Evolutionary conservation across 2,888 invertebrate genomes (phyloP), one percentile per base, ranked within the genome.

Genomic region (Drosophila atripex): DNA sequence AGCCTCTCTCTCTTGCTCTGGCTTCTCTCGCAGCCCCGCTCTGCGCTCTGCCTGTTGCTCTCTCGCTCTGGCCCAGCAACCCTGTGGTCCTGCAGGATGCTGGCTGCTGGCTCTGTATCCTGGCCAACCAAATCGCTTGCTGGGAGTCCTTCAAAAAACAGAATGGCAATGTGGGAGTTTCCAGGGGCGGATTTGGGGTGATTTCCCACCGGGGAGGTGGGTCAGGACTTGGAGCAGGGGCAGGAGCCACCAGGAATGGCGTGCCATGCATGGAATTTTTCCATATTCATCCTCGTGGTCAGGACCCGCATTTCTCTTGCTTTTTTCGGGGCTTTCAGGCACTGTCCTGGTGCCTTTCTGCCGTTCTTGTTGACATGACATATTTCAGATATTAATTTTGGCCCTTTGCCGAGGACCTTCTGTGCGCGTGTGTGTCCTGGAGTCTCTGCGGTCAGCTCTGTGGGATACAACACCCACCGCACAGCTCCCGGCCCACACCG

Each of bases 71-170:
- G 38, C 61, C 45, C 35, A 69, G 39, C 86, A 82, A 86, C 80
- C 82, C 85, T 71, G 68, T 45, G 54, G 50, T 18, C 39, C 21
- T 21, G 57, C 54, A 39, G 78, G 78, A 77, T 78, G 84, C 80
- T 82, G 84, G 57, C 25, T 52, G 63, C 41, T 8, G 39, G 14
- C 16, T 2, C 16, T 52, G 71, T 66, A 71, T 71, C 54, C 73
- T 80, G 79, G 80, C 86, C 86, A 86, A 86, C 86, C 86, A 86
- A 85, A 86, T 71, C 80, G 77, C 63, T 78, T 75, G 80, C 83
- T 87, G 88, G 66, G 58, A 59, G 46, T 21, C 60, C 60, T 18
- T 12, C n/a, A 23, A 3, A 16, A 9, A 8, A 3, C 4, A 5
- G 23, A 25, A 11, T 16, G 39, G 46, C 11, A 32, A 16, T 38